Conservation (phyloP, 92 coral and sea anemone species). For the Hydrozoanthus gracilis region DNA sequence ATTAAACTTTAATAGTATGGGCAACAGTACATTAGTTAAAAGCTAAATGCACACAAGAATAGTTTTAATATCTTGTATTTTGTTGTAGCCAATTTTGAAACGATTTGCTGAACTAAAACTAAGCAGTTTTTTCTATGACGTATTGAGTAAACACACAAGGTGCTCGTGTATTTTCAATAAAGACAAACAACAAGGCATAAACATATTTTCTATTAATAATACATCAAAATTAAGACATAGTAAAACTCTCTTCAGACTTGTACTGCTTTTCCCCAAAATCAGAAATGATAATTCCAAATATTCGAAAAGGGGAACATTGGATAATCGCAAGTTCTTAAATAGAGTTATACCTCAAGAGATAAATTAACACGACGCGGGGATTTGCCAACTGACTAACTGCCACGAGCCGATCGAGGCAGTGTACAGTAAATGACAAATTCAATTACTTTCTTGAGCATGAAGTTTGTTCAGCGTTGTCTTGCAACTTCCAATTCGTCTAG, state of each 20-base stretch:
- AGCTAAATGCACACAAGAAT: conserved; percentile 34
- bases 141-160: not conserved
- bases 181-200: conserved; percentile 63
- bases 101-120: not conserved
- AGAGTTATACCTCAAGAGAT: not conserved
- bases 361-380: conserved; percentile 18
- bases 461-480: conserved; percentile 31
- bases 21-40: conserved; percentile 40
- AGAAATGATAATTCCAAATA: not conserved
- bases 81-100: conserved; percentile 18
- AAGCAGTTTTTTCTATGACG: not conserved
- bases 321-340: too few species aligned
- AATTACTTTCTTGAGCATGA: conserved; percentile 27
- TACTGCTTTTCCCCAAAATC: conserved; percentile 5
- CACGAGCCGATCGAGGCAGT: not conserved
- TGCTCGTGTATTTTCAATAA: conserved; percentile 6
- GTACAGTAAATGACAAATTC: conserved; percentile 31
- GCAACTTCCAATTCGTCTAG: not conserved
- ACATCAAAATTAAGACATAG: conserved; percentile 66
- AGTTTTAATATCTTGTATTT: conserved; percentile 35
- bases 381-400: conserved; percentile 19
- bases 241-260: conserved; percentile 45
- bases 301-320: not conserved
- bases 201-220: conserved; percentile 69
- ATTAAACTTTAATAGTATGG: conserved; percentile 45